Evolutionary conservation across 92 coral and sea anemone genomes (phyloP).

Genomic region (Phenganax subtilis): DNA sequence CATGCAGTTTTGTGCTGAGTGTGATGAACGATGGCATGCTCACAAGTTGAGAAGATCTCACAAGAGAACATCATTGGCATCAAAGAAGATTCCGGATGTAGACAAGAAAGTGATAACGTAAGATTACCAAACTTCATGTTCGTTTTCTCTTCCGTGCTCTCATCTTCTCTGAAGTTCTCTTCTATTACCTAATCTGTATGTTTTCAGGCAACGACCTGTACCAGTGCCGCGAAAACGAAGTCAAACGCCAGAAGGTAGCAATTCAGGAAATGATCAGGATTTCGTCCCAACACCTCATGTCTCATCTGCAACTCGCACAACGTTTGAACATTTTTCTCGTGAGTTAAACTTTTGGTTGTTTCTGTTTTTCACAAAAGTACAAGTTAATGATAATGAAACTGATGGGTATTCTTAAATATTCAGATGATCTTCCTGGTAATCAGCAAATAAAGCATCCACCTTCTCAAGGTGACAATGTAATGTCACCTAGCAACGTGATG

Average conservation of each 20-base stretch:
- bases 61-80: neutral
- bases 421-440: neutral
- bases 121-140: neutral
- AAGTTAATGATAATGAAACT: neutral
- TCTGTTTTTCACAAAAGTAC: neutral
- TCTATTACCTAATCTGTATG: neutral
- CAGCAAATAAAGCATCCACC: slow-evolving; percentile 12
- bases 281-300: neutral
- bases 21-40: slow-evolving; percentile 34
- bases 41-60: slow-evolving; percentile 17
- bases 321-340: neutral
- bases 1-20: slow-evolving; percentile 23
- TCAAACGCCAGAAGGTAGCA: neutral
- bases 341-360: neutral
- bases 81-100: neutral
- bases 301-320: neutral
- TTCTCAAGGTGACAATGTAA: neutral
- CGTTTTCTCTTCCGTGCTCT: neutral
- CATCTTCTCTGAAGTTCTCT: neutral
- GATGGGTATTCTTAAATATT: neutral
- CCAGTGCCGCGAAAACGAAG: slow-evolving; percentile 28
- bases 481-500: neutral
- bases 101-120: neutral
- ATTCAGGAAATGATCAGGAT: neutral
- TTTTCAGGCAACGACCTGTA: slow-evolving; percentile 14